Percentiles rank a stretch among this genome's conserved stretches.
Evolutionary conservation across 2,888 invertebrate genomes (phyloP).

Genomic region (Colostygia pectinataria): DNA sequence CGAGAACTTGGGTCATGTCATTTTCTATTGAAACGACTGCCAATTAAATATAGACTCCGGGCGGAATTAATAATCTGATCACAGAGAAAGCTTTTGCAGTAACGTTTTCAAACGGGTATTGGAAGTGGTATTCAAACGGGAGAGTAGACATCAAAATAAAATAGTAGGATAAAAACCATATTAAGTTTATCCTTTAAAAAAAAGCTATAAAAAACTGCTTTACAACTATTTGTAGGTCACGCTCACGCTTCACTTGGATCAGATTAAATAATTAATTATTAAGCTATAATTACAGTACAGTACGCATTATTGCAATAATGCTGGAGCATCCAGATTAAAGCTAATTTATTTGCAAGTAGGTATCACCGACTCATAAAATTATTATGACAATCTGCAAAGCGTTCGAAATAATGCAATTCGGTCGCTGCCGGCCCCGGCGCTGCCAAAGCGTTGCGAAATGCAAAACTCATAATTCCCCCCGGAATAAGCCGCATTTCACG

Average conservation of each 20-base stretch:
- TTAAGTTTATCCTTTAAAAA: too few species aligned
- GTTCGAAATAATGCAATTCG: slow-evolving; percentile 13
- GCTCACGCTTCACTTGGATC: too few species aligned
- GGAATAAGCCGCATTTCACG: slow-evolving; percentile 23
- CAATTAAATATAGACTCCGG: neutral
- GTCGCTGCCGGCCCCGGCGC: neutral
- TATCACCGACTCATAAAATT: slow-evolving; percentile 4
- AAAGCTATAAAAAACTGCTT: too few species aligned
- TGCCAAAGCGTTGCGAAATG: slow-evolving; percentile 15
- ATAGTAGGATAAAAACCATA: too few species aligned
- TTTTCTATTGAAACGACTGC: slow-evolving; percentile 5
- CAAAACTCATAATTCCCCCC: slow-evolving; percentile 15
- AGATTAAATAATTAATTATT: too few species aligned
- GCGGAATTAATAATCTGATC: neutral
- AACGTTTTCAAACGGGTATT: too few species aligned
- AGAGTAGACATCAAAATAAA: too few species aligned
- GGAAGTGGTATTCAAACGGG: too few species aligned
- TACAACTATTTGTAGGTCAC: too few species aligned
- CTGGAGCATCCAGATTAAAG: neutral
- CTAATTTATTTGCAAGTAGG: slow-evolving; percentile 7
- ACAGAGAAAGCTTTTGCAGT: neutral
- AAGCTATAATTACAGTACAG: neutral
- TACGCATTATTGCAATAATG: too few species aligned
- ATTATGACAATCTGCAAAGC: slow-evolving; percentile 14
- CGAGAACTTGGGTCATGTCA: neutral